phyloP scores from a whole-genome alignment of 2,797 vertebrate genomes.

The Anas acuta region DNA sequence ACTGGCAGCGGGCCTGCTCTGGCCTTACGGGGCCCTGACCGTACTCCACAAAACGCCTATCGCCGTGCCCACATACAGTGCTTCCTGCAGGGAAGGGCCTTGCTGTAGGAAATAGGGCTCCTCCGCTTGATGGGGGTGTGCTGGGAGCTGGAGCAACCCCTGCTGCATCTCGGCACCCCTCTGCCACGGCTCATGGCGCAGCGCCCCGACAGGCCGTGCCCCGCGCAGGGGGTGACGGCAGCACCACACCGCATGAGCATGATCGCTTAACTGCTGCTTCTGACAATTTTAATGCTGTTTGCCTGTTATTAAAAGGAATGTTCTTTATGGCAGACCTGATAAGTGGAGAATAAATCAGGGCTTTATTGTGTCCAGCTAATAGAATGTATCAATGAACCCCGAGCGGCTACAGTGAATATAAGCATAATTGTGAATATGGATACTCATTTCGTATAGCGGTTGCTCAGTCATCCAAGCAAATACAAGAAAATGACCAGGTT shows the following conservation, averaged over 20 bases:
- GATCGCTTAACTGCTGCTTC: background rate
- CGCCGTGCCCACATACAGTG: background rate
- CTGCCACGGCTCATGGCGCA: accelerated
- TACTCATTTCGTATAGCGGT: background rate
- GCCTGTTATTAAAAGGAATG: background rate
- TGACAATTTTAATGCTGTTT: background rate
- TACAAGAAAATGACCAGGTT: background rate
- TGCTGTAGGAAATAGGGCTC: too few relatives aligned
- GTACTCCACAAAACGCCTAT: accelerated
- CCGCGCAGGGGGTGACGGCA: accelerated
- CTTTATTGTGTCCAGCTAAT: background rate
- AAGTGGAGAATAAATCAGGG: background rate
- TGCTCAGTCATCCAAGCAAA: slow-evolving; percentile 1
- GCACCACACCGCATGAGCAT: accelerated
- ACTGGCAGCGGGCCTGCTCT: too few relatives aligned
- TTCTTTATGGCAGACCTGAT: background rate
- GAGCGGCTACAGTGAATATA: background rate
- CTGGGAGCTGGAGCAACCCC: accelerated
- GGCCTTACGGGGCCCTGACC: background rate
- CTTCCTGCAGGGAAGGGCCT: accelerated
- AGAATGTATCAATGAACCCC: slow-evolving; percentile 21
- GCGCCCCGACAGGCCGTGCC: accelerated
- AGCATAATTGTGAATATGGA: slow-evolving; percentile 10
- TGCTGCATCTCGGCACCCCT: background rate
- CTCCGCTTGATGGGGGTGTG: accelerated